phyloP scores from a whole-genome alignment of 2,888 invertebrate genomes.

The Cyclophora albipunctata region DNA sequence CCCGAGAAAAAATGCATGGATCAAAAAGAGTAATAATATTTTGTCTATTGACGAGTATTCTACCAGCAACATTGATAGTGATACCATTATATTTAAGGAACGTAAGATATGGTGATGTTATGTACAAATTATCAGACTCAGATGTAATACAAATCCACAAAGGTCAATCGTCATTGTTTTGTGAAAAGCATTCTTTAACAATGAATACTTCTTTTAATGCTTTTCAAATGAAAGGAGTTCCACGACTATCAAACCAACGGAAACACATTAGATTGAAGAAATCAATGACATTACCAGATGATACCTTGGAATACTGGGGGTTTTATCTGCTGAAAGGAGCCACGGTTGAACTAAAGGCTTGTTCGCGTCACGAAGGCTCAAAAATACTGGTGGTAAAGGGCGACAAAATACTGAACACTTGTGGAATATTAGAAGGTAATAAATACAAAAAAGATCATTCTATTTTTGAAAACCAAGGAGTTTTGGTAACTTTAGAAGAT shows the following conservation, averaged over 20 bases:
- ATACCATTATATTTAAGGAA: conserved; percentile 86
- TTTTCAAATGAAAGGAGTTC: conserved; percentile 82
- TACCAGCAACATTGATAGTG: conserved; percentile 84
- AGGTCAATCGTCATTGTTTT: conserved; percentile 89
- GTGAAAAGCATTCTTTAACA: conserved; percentile 83
- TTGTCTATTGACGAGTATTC: conserved; percentile 83
- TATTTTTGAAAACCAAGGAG: conserved; percentile 75
- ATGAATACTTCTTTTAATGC: conserved; percentile 85
- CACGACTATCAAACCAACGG: conserved; percentile 79
- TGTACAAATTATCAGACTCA: conserved; percentile 86
- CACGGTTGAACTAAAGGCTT: conserved; percentile 84
- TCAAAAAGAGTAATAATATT: conserved; percentile 85
- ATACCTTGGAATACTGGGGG: conserved; percentile 92
- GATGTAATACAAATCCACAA: conserved; percentile 88
- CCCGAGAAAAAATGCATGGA: conserved; percentile 84
- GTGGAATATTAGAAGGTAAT: conserved; percentile 84
- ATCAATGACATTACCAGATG: conserved; percentile 88
- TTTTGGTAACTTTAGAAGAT: conserved; percentile 61
- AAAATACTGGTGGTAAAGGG: conserved; percentile 88
- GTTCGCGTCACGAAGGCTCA: conserved; percentile 86
- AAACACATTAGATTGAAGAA: conserved; percentile 87
- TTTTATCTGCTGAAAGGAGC: conserved; percentile 88
- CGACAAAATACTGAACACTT: conserved; percentile 83
- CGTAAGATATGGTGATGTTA: conserved; percentile 84
- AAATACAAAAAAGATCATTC: conserved; percentile 78